Conservation (phyloP, 1,140 invertebrate species). For the Heliconius nattereri region DNA sequence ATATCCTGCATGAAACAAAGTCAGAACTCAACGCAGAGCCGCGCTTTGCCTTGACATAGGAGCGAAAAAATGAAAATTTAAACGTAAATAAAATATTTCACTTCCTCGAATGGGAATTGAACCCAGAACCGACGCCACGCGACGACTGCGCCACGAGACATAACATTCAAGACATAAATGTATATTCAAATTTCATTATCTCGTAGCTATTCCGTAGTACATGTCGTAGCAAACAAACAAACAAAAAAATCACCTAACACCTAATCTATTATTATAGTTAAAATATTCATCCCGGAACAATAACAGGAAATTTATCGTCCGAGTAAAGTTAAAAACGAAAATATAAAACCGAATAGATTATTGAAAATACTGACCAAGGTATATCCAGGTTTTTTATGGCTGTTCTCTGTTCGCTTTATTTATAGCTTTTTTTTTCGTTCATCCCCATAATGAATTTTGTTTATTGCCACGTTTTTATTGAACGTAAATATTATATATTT, state of each 20-base stretch:
- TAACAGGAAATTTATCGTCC: slow-evolving; percentile 32
- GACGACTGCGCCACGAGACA: too few relatives aligned
- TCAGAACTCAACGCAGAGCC: too few relatives aligned
- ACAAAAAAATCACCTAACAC: not conserved
- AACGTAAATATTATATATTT: slow-evolving; percentile 35
- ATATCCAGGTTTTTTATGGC: slow-evolving; percentile 46
- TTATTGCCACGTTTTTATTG: slow-evolving; percentile 48
- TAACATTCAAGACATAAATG: not conserved
- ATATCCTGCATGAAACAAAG: too few relatives aligned
- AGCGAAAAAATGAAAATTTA: too few relatives aligned
- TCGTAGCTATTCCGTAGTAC: not conserved
- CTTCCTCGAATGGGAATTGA: too few relatives aligned
- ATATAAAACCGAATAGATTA: slow-evolving; percentile 42
- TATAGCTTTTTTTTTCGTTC: slow-evolving; percentile 42
- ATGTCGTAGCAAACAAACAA: not conserved
- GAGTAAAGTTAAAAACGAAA: slow-evolving; percentile 38
- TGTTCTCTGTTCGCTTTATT: slow-evolving; percentile 41
- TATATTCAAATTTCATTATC: not conserved
- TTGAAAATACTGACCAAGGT: slow-evolving; percentile 53
- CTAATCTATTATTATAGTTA: slow-evolving; percentile 4
- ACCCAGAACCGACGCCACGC: too few relatives aligned
- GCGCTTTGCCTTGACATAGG: too few relatives aligned
- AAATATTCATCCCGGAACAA: not conserved
- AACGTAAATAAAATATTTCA: too few relatives aligned
- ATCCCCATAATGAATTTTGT: slow-evolving; percentile 52